Conservation (phyloP, 2,888 invertebrate genomes). For the Chouioia cunea region DNA sequence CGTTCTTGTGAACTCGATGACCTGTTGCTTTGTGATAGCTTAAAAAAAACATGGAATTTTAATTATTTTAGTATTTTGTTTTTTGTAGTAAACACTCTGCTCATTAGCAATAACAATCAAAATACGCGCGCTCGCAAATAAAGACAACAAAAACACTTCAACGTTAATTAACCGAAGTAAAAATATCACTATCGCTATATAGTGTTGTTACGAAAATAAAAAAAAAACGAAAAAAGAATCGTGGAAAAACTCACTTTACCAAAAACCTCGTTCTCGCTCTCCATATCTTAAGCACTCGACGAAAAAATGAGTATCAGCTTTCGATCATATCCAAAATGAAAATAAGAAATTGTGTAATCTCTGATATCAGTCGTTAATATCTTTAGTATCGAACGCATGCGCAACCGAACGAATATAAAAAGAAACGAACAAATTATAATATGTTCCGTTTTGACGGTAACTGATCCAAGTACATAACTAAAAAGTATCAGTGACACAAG, state of each 20-base stretch:
- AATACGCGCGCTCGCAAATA: no score
- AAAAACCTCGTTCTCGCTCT: conserved; percentile 16
- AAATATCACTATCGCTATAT: no score
- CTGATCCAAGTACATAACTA: conserved; percentile 9
- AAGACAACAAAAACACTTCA: no score
- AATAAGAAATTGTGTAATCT: conserved; percentile 11
- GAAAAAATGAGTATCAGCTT: conserved; percentile 10
- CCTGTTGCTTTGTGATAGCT: no score
- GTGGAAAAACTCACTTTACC: conserved; percentile 19
- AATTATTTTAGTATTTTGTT: not conserved
- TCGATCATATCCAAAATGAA: not conserved
- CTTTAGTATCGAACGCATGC: not conserved
- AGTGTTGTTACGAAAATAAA: no score
- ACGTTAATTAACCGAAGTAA: no score
- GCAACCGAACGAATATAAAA: not conserved
- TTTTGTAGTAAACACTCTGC: no score
- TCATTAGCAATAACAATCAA: no score
- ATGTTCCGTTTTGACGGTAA: not conserved
- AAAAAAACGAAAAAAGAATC: no score
- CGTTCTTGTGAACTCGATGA: not conserved
- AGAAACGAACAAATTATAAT: not conserved
- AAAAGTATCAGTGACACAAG: not conserved
- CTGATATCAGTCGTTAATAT: no score
- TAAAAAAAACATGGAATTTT: not conserved
- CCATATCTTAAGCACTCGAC: conserved; percentile 14